Conservation (phyloP, 2,888 invertebrate species). For the Pollenia amentaria region DNA sequence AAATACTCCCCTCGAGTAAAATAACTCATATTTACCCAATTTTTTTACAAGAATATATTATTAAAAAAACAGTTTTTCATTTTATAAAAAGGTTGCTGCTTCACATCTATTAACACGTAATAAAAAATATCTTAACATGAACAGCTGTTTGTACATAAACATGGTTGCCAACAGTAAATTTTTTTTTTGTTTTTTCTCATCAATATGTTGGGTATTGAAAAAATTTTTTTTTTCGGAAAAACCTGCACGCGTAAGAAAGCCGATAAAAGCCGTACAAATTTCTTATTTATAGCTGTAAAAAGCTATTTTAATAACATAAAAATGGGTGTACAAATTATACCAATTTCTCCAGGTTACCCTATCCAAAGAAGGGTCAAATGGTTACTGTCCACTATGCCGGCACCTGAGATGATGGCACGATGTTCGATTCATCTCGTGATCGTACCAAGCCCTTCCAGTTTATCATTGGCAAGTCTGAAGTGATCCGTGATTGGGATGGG, state of each 20-base stretch:
- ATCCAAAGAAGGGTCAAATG: slow-evolving; percentile 96
- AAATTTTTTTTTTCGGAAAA: slow-evolving; percentile 51
- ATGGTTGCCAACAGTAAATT: no score
- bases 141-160: no score
- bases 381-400: slow-evolving; percentile 99
- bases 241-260: slow-evolving; percentile 52
- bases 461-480: slow-evolving; percentile 95
- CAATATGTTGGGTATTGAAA: no score
- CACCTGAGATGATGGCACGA: slow-evolving; percentile 93
- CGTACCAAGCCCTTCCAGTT: slow-evolving; percentile 98
- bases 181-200: no score
- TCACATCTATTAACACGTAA: no score
- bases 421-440: slow-evolving; percentile 98
- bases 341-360: slow-evolving; percentile 92
- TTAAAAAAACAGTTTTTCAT: no score
- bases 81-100: no score
- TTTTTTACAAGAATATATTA: no score
- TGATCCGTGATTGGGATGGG: slow-evolving; percentile 98
- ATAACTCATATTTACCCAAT: no score
- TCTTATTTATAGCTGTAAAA: slow-evolving; percentile 38
- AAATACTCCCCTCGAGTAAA: no score
- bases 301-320: slow-evolving; percentile 49
- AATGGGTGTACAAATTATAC: slow-evolving; percentile 96
- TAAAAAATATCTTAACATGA: no score
- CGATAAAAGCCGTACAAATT: slow-evolving; percentile 18